A percentile compares a stretch with the other conserved stretches of the same genome.
phyloP scores from a whole-genome alignment of 1,140 invertebrate species.

The Zaprionus ghesquierei region DNA sequence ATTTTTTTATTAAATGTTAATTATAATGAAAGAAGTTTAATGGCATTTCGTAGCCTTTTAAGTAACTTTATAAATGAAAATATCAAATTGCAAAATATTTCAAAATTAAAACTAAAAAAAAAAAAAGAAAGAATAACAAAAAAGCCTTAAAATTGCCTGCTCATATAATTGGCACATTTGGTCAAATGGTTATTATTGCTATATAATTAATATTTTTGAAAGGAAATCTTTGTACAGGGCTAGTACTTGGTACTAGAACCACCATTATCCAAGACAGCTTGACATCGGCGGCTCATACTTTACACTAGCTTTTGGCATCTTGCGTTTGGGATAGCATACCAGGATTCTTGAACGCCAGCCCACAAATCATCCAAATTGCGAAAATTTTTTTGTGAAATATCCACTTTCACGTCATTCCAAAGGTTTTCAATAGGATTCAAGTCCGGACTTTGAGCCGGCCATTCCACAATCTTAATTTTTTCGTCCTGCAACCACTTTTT shows the following conservation, averaged over 20 bases:
- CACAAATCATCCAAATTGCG: neutral
- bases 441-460: neutral
- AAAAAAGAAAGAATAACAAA: too few species aligned
- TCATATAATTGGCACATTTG: too few species aligned
- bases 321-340: neutral
- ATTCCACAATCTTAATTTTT: neutral
- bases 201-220: too few species aligned
- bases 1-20: too few species aligned
- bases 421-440: neutral
- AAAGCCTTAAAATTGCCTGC: too few species aligned
- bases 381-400: neutral
- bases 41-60: too few species aligned
- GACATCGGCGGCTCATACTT: neutral
- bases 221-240: too few species aligned
- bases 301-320: neutral
- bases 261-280: neutral
- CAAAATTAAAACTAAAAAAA: too few species aligned
- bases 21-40: too few species aligned
- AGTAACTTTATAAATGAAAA: too few species aligned
- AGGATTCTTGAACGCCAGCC: neutral
- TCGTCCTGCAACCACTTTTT: neutral
- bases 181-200: too few species aligned
- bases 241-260: constrained; percentile 4
- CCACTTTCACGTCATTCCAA: neutral
- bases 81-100: too few species aligned